A percentile compares a stretch with the other conserved stretches of the same genome.
phyloP scores from a whole-genome alignment of 1,140 invertebrate genomes.

The Ditylenchus dipsaci region DNA sequence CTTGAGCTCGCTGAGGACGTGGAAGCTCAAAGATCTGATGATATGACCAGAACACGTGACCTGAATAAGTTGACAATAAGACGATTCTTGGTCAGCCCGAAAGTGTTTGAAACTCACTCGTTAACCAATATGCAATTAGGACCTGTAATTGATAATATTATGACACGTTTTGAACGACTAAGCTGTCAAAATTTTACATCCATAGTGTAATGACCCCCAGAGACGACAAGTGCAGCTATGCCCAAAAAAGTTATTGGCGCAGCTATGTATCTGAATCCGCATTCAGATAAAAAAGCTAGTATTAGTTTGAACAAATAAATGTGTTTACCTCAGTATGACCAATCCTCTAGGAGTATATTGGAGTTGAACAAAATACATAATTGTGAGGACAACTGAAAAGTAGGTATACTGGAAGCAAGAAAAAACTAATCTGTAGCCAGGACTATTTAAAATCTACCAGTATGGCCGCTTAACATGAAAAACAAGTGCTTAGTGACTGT shows the following conservation, averaged over 20 bases:
- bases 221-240: slow-evolving; percentile 54
- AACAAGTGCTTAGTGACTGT: background rate
- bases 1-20: slow-evolving; percentile 36
- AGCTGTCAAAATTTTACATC: slow-evolving; percentile 14
- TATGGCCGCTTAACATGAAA: slow-evolving; percentile 51
- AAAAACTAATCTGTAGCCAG: background rate
- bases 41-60: slow-evolving; percentile 56
- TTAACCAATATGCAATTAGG: slow-evolving; percentile 55
- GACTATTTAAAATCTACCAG: slow-evolving; percentile 1
- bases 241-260: slow-evolving; percentile 55
- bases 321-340: slow-evolving; percentile 29
- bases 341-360: slow-evolving; percentile 56
- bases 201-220: slow-evolving; percentile 55
- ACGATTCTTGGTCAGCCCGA: background rate
- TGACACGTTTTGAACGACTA: no score
- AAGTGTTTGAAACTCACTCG: slow-evolving; percentile 1
- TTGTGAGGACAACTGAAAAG: slow-evolving; percentile 48
- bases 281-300: background rate
- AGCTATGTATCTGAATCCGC: slow-evolving; percentile 51
- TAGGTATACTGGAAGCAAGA: background rate
- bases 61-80: background rate
- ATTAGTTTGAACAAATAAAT: background rate
- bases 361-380: slow-evolving; percentile 57
- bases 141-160: slow-evolving; percentile 6
- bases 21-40: slow-evolving; percentile 57